phyloP scores from a whole-genome alignment of 1,140 invertebrate species.

The Apis laboriosa region DNA sequence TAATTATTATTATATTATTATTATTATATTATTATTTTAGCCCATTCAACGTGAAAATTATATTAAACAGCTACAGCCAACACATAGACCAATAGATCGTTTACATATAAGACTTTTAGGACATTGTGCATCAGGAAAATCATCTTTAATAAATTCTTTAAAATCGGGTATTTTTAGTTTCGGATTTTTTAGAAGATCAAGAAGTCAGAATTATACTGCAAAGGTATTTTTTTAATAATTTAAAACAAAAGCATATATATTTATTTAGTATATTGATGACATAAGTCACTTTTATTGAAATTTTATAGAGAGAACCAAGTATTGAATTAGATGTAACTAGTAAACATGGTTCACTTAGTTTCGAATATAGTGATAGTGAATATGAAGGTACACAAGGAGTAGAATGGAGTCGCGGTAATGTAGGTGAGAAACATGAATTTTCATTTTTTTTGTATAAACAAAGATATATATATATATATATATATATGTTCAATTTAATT shows the following conservation, averaged over 20 bases:
- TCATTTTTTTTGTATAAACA: too few relatives aligned
- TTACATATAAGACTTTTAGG: slow-evolving; percentile 90
- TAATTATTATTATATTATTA: too few relatives aligned
- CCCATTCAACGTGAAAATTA: slow-evolving; percentile 83
- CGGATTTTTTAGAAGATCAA: slow-evolving; percentile 84
- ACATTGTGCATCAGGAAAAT: slow-evolving; percentile 89
- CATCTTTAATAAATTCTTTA: slow-evolving; percentile 87
- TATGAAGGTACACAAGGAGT: slow-evolving; percentile 79
- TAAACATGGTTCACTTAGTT: slow-evolving; percentile 84
- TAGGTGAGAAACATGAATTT: slow-evolving; percentile 65
- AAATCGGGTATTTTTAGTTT: slow-evolving; percentile 86
- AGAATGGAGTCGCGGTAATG: slow-evolving; percentile 77
- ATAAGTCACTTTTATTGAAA: not conserved
- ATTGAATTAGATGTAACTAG: slow-evolving; percentile 85
- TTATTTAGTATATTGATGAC: not conserved
- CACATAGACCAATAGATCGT: slow-evolving; percentile 84
- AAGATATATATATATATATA: not conserved
- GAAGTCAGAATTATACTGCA: slow-evolving; percentile 75
- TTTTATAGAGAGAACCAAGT: slow-evolving; percentile 75
- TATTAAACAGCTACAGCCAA: slow-evolving; percentile 87
- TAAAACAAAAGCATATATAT: not conserved
- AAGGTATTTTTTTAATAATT: slow-evolving; percentile 67
- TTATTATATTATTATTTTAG: too few relatives aligned
- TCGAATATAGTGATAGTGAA: slow-evolving; percentile 82
- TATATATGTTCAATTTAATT: slow-evolving; percentile 8